Percentiles rank a stretch among this genome's conserved stretches.
Evolutionary conservation across 2,888 invertebrate species (phyloP).

Genomic region (Clivina fossor): DNA sequence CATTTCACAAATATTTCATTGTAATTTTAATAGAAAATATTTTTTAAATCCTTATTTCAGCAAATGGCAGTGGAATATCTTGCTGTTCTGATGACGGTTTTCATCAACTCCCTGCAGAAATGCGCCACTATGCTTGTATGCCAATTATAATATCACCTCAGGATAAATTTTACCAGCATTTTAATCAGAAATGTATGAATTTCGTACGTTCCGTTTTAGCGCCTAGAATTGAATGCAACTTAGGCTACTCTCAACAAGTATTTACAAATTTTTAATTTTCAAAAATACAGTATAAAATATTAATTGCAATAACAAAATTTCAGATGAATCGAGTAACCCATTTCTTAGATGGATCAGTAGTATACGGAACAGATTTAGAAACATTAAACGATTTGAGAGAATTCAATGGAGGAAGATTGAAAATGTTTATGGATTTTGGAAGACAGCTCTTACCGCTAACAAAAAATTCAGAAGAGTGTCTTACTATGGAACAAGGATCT

Average conservation of each 20-base stretch:
- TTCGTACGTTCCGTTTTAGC: constrained; percentile 71
- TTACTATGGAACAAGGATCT: constrained; percentile 60
- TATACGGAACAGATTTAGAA: constrained; percentile 70
- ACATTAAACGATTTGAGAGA: constrained; percentile 61
- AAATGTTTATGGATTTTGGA: constrained; percentile 66
- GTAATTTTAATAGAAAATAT: neutral
- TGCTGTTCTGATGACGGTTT: constrained; percentile 69
- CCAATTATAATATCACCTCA: constrained; percentile 62
- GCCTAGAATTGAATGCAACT: constrained; percentile 66
- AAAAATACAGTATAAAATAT: neutral
- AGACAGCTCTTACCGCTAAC: constrained; percentile 67
- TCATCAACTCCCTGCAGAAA: constrained; percentile 54
- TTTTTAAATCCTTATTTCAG: no score
- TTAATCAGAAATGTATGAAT: constrained; percentile 67
- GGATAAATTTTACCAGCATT: constrained; percentile 63
- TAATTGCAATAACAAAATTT: constrained; percentile 31
- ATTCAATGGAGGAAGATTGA: constrained; percentile 63
- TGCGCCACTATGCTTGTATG: constrained; percentile 68
- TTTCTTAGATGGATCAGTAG: constrained; percentile 70
- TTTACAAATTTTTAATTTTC: constrained; percentile 20
- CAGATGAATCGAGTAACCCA: constrained; percentile 78
- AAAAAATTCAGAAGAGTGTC: constrained; percentile 64
- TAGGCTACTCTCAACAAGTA: constrained; percentile 72
- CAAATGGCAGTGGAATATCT: constrained; percentile 68
- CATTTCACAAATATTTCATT: neutral